These are phyloP conservation scores for Drosophila yooni DNA, from an alignment of 2,888 invertebrate genomes.

Conservation along the genomic window DNA sequence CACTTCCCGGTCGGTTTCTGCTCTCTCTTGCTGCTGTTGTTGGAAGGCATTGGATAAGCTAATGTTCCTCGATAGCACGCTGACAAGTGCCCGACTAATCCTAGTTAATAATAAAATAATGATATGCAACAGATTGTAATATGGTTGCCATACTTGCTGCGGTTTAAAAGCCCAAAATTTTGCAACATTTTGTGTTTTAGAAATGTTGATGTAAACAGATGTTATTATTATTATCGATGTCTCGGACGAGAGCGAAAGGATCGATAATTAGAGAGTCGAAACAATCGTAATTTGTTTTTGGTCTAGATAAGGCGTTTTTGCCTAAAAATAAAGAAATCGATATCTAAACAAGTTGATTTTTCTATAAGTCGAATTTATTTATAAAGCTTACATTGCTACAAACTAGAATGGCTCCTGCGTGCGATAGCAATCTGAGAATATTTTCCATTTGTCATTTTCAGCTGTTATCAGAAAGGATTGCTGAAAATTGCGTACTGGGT, in stretches of 20 bases:
- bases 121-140: background rate
- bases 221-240: conserved; percentile 15
- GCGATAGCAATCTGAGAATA: conserved; percentile 95
- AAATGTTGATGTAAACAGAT: conserved; percentile 24
- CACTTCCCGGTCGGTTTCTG: conserved; percentile 85
- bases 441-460: conserved; percentile 96
- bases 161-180: conserved; percentile 16
- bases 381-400: background rate
- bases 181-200: conserved; percentile 49
- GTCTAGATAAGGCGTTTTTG: background rate
- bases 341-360: background rate
- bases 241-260: background rate
- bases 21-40: conserved; percentile 22
- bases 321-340: background rate
- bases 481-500: conserved; percentile 89
- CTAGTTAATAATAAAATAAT: background rate
- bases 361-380: background rate
- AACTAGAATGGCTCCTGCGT: conserved; percentile 87
- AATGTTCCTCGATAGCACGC: conserved; percentile 3
- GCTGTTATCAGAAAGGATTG: conserved; percentile 95
- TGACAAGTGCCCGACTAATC: background rate
- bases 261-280: background rate
- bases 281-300: background rate
- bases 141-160: conserved; percentile 21
- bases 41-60: conserved; percentile 6